Percentiles rank a stretch among this genome's conserved stretches.
phyloP scores from a whole-genome alignment of 2,113 vertebrate species.

The Syngnathus typhle region DNA sequence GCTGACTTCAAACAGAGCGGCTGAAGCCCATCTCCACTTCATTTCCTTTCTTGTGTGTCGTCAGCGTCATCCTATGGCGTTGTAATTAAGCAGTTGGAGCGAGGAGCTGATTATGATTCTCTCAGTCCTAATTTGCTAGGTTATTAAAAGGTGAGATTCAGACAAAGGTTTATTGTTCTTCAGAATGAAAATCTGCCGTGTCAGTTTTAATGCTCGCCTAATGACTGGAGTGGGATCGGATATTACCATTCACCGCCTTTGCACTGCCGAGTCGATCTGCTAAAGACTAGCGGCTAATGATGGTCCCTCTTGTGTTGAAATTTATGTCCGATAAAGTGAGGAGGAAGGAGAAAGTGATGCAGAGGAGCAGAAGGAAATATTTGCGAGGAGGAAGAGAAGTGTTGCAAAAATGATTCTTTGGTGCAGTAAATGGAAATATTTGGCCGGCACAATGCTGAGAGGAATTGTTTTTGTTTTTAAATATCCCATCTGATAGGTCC shows the following conservation, averaged over 20 bases:
- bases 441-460: no score
- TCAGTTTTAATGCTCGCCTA: conserved; percentile 29
- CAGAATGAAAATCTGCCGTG: conserved; percentile 39
- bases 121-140: conserved; percentile 40
- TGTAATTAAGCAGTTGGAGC: conserved; percentile 44
- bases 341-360: no score
- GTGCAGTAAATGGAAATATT: no score
- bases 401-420: no score
- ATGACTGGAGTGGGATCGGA: conserved; percentile 16
- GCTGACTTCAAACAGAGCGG: conserved; percentile 16
- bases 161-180: conserved; percentile 37
- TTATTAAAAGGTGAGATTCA: conserved; percentile 57
- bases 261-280: background rate
- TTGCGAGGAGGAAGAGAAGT: background rate
- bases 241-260: conserved; percentile 11
- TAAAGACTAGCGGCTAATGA: conserved; percentile 1
- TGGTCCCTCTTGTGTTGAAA: background rate
- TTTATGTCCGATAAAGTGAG: background rate
- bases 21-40: conserved; percentile 18
- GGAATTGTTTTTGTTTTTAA: no score
- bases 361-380: background rate
- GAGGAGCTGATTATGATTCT: conserved; percentile 38
- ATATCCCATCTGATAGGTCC: no score
- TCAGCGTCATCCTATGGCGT: conserved; percentile 16
- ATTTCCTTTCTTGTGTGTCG: background rate